phyloP scores from a whole-genome alignment of 2,113 vertebrate genomes.

The Struthio camelus region DNA sequence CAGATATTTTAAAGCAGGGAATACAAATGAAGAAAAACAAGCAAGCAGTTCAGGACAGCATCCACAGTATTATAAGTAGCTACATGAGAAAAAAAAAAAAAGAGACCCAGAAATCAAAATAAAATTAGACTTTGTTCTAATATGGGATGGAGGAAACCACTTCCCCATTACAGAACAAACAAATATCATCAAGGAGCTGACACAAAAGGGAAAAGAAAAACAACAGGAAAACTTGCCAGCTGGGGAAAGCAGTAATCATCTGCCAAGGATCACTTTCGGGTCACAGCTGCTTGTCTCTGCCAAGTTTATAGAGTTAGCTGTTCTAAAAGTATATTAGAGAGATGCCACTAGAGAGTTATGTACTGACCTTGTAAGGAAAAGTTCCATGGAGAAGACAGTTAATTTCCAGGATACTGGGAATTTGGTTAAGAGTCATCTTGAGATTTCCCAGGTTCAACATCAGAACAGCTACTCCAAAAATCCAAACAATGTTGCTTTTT shows the following conservation, averaged over 20 bases:
- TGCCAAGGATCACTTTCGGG: background rate
- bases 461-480: conserved; percentile 50
- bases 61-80: background rate
- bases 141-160: background rate
- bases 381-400: background rate
- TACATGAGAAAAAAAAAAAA: background rate
- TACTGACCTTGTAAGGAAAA: conserved; percentile 65
- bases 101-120: background rate
- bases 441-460: conserved; percentile 14
- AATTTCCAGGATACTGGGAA: conserved; percentile 16
- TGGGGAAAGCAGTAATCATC: background rate
- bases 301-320: background rate
- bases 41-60: background rate
- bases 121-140: conserved; percentile 3
- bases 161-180: conserved; percentile 7
- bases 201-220: conserved; percentile 36
- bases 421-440: background rate
- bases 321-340: conserved; percentile 9
- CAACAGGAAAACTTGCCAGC: conserved; percentile 46
- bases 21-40: background rate
- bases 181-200: background rate
- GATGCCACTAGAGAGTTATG: background rate
- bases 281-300: conserved; percentile 1
- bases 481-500: background rate
- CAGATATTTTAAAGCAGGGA: background rate